phyloP scores from a whole-genome alignment of 2,113 vertebrate species.

The Trochalopteron elliotii region DNA sequence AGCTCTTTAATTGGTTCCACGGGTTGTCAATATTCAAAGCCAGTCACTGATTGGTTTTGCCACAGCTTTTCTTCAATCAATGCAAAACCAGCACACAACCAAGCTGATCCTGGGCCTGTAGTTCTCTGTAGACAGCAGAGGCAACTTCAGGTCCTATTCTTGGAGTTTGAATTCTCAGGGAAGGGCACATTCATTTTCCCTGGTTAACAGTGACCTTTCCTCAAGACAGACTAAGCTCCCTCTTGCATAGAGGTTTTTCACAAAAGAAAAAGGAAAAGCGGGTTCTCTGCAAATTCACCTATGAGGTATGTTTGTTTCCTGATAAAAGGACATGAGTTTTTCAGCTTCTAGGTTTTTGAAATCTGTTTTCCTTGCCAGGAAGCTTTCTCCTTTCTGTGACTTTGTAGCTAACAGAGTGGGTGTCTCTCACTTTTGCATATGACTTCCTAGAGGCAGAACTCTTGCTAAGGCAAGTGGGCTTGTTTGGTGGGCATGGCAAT shows the following conservation, averaged over 20 bases:
- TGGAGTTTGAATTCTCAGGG: background rate
- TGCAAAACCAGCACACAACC: background rate
- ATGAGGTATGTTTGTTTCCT: background rate
- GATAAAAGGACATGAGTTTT: background rate
- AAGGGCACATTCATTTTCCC: background rate
- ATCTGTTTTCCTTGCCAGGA: background rate
- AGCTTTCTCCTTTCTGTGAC: background rate
- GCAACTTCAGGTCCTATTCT: background rate
- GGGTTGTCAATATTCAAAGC: background rate
- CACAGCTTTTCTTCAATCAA: background rate
- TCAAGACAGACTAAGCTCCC: background rate
- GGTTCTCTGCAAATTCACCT: background rate
- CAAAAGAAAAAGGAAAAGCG: background rate
- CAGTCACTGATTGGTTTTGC: background rate
- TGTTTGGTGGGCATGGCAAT: background rate
- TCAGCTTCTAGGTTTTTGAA: background rate
- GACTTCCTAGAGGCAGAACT: background rate
- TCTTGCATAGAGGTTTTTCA: background rate
- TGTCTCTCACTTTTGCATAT: background rate
- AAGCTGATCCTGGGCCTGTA: background rate
- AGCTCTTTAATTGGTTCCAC: background rate
- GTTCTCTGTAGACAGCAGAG: background rate
- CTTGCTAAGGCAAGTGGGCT: background rate
- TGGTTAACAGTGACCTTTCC: background rate
- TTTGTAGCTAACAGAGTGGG: background rate